Conservation (phyloP, 2,888 invertebrate genomes). For the Drosophila sordidapex region DNA sequence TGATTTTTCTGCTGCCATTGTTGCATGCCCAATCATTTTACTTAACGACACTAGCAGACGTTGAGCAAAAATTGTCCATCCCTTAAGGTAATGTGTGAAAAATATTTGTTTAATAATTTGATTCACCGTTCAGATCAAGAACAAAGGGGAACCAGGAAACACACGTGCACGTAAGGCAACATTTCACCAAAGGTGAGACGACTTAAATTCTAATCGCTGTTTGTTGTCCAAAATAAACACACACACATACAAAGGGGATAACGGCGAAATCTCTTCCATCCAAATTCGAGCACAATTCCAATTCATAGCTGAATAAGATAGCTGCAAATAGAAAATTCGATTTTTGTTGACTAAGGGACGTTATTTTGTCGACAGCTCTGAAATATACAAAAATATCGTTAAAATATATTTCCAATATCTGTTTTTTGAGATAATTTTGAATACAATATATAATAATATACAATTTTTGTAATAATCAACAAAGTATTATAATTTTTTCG, state of each 20-base stretch:
- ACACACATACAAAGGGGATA: slow-evolving; percentile 5
- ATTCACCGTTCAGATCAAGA: slow-evolving; percentile 55
- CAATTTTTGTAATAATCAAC: background rate
- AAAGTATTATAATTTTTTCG: background rate
- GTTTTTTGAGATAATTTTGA: background rate
- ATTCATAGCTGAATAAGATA: background rate
- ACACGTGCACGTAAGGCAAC: slow-evolving; percentile 59
- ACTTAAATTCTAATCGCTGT: slow-evolving; percentile 50
- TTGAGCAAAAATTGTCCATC: slow-evolving; percentile 64
- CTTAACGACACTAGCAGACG: slow-evolving; percentile 80
- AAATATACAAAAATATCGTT: background rate
- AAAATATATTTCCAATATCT: background rate
- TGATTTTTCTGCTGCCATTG: slow-evolving; percentile 61
- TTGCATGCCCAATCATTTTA: slow-evolving; percentile 75
- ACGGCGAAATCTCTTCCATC: background rate
- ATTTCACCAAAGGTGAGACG: slow-evolving; percentile 54
- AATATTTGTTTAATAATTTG: slow-evolving; percentile 71
- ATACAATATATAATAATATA: background rate
- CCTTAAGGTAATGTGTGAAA: slow-evolving; percentile 72
- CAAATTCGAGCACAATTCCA: slow-evolving; percentile 1
- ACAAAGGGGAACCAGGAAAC: slow-evolving; percentile 46
- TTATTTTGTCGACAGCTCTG: background rate
- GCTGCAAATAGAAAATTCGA: background rate
- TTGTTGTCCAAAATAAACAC: slow-evolving; percentile 22
- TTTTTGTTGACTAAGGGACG: background rate